Evolutionary conservation across 2,113 vertebrate species (phyloP).

Genomic region (Cranoglanis bouderius): DNA sequence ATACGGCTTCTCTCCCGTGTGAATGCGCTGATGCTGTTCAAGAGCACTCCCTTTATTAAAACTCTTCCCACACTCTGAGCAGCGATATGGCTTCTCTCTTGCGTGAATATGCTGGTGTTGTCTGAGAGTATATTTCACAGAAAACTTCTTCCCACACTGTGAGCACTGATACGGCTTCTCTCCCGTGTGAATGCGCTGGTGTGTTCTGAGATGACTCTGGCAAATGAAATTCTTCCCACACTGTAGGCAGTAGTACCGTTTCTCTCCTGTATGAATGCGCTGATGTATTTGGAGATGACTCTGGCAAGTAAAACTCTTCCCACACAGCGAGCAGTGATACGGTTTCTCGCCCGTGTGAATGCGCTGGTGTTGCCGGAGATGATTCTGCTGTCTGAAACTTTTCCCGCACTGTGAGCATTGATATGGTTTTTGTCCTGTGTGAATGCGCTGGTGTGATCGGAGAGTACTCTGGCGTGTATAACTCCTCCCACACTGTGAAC

Average conservation of each 20-base stretch:
- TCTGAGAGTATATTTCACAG: not conserved
- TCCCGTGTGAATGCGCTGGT: not conserved
- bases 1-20: no score
- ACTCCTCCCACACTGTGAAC: not conserved
- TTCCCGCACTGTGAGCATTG: not conserved
- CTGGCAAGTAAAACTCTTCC: not conserved
- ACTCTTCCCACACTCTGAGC: no score
- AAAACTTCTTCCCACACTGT: not conserved
- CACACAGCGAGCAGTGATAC: not conserved
- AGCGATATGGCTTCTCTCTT: no score
- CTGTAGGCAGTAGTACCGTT: not conserved
- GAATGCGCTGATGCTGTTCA: no score
- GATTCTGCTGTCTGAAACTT: not conserved
- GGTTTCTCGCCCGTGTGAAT: not conserved
- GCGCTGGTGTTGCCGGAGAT: not conserved
- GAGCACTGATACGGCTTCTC: not conserved
- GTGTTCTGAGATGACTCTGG: not conserved
- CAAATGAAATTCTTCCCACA: not conserved
- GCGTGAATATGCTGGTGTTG: no score
- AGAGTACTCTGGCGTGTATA: not conserved
- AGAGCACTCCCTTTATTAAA: no score
- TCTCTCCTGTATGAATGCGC: not conserved
- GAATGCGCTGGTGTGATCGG: not conserved
- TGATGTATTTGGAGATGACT: not conserved
- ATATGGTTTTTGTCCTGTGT: not conserved